phyloP scores from a whole-genome alignment of 2,888 invertebrate genomes.

The Macrosoma leucophasiata region DNA sequence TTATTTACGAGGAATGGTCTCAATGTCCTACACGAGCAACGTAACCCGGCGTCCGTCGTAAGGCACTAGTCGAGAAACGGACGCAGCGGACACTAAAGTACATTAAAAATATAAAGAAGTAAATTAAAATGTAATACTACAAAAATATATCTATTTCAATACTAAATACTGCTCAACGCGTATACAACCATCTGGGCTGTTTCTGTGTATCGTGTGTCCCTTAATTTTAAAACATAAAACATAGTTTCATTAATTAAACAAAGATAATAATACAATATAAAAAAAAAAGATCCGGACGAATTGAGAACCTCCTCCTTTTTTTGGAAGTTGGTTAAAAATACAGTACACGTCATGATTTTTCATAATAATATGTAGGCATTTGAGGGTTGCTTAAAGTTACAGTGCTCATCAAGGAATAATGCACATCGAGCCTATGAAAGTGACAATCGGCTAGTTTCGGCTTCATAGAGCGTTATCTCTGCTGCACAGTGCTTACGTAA shows the following conservation, averaged over 20 bases:
- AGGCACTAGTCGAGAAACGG: constrained; percentile 66
- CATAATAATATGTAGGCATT: constrained; percentile 12
- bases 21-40: constrained; percentile 60
- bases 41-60: constrained; percentile 61
- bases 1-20: constrained; percentile 49
- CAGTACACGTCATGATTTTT: constrained; percentile 7
- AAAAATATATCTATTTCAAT: constrained; percentile 44
- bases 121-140: constrained; percentile 43
- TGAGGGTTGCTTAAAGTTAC: too few relatives aligned
- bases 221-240: too few relatives aligned
- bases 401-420: too few relatives aligned
- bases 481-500: too few relatives aligned
- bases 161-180: constrained; percentile 16
- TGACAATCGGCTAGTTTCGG: too few relatives aligned
- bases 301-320: too few relatives aligned
- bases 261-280: constrained; percentile 3
- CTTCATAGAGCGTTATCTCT: too few relatives aligned
- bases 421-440: too few relatives aligned
- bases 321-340: too few relatives aligned
- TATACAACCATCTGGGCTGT: too few relatives aligned
- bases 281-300: too few relatives aligned
- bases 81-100: constrained; percentile 43
- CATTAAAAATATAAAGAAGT: constrained; percentile 20
- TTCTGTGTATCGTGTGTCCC: too few relatives aligned
- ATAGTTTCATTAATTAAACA: constrained; percentile 10